Evolutionary conservation across 2,888 invertebrate genomes (phyloP), one percentile per base, ranked within the genome.

Genomic region (Incurvaria masculella): DNA sequence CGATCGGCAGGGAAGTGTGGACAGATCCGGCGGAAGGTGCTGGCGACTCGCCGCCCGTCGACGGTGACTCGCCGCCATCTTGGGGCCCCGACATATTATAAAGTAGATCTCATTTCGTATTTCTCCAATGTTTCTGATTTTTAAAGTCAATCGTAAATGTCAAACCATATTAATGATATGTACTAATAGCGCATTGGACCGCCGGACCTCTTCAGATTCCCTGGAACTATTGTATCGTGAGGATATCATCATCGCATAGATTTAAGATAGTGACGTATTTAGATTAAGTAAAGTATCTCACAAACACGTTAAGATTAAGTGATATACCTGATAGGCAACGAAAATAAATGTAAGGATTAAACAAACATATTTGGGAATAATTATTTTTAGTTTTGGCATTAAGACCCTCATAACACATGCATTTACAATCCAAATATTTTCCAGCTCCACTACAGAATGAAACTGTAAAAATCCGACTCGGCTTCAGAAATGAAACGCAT

Each of bases 41-140:
- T 76, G 78, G 78, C 68, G 76, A 78, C 78, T 78, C 67, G 72
- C 38, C 67, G 72, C 59, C 47, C 38, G 45, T 50, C 39, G 62
- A 14, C 33, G 14, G 8, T 65, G 75, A 78, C 78, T 78, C 70
- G 75, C 75, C 76, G 68, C 68, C 78, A 72, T 69, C 75, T 78
- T 78, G 33, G 11, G 33, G 11, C 14, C 10, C 33, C 33, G 14
- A n/a, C 11, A n/a, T n/a, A 4, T 6, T n/a, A n/a, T n/a, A n/a
- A n/a, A n/a, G 6, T 11, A 33, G 33, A 33, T 33, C 33, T 33
- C 4, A 33, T 33, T 33, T 33, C 33, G 3, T n/a, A n/a, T 23
- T 6, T 23, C 23, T 4, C 10, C 23, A 23, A 10, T 23, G 4
- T 23, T 23, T 23, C 23, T 23, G 23, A 4, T 10, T 10, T 23